A percentile compares a stretch with the other conserved stretches of the same genome.
These are phyloP conservation scores for Shargacucullia verbasci DNA, from an alignment of 2,888 invertebrate genomes.

Conservation along the genomic window DNA sequence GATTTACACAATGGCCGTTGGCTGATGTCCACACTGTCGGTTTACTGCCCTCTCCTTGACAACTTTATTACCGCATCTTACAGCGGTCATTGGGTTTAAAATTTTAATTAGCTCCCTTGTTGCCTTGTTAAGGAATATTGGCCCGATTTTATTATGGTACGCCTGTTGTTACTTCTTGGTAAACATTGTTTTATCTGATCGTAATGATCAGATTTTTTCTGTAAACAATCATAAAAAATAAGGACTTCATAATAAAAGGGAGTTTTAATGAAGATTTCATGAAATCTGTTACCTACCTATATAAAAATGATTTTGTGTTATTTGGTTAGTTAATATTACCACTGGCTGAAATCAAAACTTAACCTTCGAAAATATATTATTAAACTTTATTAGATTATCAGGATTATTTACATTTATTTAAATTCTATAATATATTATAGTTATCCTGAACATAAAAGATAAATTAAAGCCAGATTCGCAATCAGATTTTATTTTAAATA, in stretches of 20 bases:
- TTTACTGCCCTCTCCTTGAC: conserved; percentile 71
- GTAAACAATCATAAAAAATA: conserved; percentile 24
- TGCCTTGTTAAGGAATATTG: conserved; percentile 78
- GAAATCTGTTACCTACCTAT: too few relatives aligned
- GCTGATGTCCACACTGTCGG: conserved; percentile 63
- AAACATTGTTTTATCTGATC: conserved; percentile 63
- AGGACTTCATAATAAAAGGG: conserved; percentile 12
- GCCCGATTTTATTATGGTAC: conserved; percentile 71
- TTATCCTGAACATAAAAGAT: too few relatives aligned
- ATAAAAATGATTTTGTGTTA: too few relatives aligned
- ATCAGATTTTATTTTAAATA: too few relatives aligned
- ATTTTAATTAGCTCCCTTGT: conserved; percentile 80
- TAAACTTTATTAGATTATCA: too few relatives aligned
- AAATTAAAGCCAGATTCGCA: too few relatives aligned
- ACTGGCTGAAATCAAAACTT: too few relatives aligned
- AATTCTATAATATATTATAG: too few relatives aligned
- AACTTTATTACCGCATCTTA: conserved; percentile 74
- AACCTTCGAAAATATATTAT: too few relatives aligned
- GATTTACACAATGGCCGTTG: conserved; percentile 54
- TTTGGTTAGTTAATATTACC: too few relatives aligned
- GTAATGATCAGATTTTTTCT: conserved; percentile 41
- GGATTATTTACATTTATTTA: too few relatives aligned
- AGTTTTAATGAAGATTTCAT: conserved; percentile 1
- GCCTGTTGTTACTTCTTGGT: conserved; percentile 63
- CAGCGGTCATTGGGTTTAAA: conserved; percentile 74